Conservation (phyloP, 2,113 vertebrate genomes). For the Microtus pennsylvanicus region DNA sequence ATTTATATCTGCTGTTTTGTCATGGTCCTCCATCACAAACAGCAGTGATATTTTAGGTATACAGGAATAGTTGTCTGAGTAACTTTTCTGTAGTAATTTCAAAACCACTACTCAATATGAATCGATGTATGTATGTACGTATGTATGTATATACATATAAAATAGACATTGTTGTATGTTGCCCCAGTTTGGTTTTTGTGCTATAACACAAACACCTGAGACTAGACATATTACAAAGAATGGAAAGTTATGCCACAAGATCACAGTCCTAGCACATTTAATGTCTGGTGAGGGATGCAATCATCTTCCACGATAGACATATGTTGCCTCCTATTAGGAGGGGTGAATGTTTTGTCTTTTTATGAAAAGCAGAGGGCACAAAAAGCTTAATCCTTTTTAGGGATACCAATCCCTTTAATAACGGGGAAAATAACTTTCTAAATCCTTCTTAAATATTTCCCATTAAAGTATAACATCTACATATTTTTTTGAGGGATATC, state of each 20-base stretch:
- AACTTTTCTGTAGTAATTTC: background rate
- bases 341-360: background rate
- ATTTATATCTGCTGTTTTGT: background rate
- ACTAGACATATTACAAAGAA: background rate
- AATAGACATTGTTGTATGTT: background rate
- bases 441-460: background rate
- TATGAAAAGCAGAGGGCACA: background rate
- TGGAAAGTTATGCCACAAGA: background rate
- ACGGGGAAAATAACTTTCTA: background rate
- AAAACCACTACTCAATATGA: background rate
- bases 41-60: background rate
- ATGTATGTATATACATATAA: too few relatives aligned
- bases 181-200: background rate
- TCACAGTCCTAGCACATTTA: background rate
- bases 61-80: background rate
- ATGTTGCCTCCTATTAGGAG: background rate
- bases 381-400: background rate
- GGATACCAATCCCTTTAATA: background rate
- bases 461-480: background rate
- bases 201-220: background rate
- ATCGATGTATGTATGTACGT: background rate
- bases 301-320: background rate
- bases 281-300: background rate
- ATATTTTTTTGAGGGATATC: background rate
- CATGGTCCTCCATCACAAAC: background rate